Base-by-base conservation (phyloP, 2,888 invertebrate genomes). In the Thereva unica region DNA sequence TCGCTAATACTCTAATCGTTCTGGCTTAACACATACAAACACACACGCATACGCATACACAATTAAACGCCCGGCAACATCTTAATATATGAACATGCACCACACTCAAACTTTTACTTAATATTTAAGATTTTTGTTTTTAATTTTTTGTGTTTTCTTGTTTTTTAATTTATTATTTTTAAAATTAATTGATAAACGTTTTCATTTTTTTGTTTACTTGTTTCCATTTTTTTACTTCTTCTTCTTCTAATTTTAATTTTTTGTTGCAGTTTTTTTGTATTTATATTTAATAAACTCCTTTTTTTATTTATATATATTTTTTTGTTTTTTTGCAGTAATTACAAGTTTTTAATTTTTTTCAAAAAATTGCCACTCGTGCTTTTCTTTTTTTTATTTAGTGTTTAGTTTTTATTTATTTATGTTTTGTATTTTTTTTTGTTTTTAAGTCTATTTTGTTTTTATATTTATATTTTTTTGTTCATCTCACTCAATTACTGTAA, bases 361-460 rank as follows among this genome's bases (percentile, higher is more conserved):
- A 37, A 44, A 47, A 47, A 61, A 61, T 50, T 61, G 49, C 61
- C 61, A 61, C 50, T 61, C 61, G 61, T 61, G 61, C 61, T 38
- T 23, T 23, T 23, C 23, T 23, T 23, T 59, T 47, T 50, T 34
- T 23, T 50, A 49, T 59, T 57, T 23, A 61, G 50, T 50, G 61
- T 37, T 35, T 35, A n/a, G 6, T 53, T 53, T n/a, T 23, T 23
- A 23, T 23, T 23, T 23, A 23, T 23, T 23, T 23, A 23, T 23
- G 23, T 59, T 47, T 50, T 23, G 23, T 59, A 7, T 50, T 34
- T 23, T 50, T 40, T 59, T 44, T 23, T 50, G 41, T 41, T 49
- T 37, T 35, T 53, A 38, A n/a, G 37, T 53, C 8, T 53, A 2
- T 53, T 37, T 53, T n/a, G n/a, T n/a, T 53, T 52, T 23, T 52